These are phyloP conservation scores for Meandrina meandrites DNA, from an alignment of 92 coral and sea anemone genomes.

Conservation along the genomic window DNA sequence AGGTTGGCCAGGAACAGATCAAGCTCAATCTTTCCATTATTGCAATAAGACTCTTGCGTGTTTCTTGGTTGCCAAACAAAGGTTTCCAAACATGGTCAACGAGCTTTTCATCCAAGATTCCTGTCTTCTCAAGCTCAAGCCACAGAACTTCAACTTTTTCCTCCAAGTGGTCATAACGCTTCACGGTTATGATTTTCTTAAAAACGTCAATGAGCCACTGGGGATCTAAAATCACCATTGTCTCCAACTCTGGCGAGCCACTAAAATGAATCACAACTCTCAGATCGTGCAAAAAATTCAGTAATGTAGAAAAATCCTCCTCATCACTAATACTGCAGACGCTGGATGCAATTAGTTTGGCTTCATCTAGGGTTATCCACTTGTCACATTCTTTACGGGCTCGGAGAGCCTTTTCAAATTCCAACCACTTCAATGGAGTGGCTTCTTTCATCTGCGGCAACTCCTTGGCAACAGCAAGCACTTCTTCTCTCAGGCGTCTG, in stretches of 20 bases:
- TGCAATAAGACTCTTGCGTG: slow-evolving; percentile 18
- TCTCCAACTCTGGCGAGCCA: slow-evolving; percentile 27
- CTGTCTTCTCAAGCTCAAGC: slow-evolving; percentile 45
- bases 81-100: slow-evolving; percentile 30
- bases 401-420: slow-evolving; percentile 36
- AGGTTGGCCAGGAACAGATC: slow-evolving; percentile 25
- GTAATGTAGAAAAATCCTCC: slow-evolving; percentile 28
- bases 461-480: slow-evolving; percentile 23
- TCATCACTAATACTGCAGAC: slow-evolving; percentile 14
- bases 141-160: slow-evolving; percentile 18
- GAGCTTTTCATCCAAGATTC: slow-evolving; percentile 37
- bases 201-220: slow-evolving; percentile 66
- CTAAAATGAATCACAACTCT: slow-evolving; percentile 50
- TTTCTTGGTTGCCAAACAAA: slow-evolving; percentile 26
- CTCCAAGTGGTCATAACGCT: slow-evolving; percentile 14
- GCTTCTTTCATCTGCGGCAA: background rate
- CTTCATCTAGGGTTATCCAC: slow-evolving; percentile 36
- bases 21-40: slow-evolving; percentile 53
- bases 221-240: slow-evolving; percentile 50
- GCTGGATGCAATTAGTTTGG: slow-evolving; percentile 22
- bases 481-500: slow-evolving; percentile 23
- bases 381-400: background rate
- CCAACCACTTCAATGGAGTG: slow-evolving; percentile 41
- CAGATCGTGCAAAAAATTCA: slow-evolving; percentile 57
- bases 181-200: slow-evolving; percentile 54